Conservation (phyloP, 2,113 vertebrate genomes). For the Anser brachyrhynchus region DNA sequence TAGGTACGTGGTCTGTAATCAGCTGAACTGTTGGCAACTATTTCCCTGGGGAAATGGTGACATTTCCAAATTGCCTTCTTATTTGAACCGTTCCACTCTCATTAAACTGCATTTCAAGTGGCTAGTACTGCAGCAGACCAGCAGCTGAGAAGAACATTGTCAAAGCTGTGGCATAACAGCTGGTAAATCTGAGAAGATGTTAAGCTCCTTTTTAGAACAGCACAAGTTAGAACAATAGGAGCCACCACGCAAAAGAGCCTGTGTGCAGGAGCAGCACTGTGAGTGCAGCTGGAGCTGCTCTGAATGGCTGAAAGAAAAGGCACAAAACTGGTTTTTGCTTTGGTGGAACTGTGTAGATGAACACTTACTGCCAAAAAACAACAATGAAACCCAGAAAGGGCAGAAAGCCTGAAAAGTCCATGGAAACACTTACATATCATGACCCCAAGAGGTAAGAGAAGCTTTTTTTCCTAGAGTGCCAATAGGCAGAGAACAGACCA, state of each 20-base stretch:
- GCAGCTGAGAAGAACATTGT: background rate
- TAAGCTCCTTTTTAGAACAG: background rate
- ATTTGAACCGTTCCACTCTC: background rate
- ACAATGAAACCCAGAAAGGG: background rate
- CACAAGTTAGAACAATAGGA: background rate
- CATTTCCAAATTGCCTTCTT: background rate
- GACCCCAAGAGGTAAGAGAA: background rate
- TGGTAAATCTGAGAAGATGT: background rate
- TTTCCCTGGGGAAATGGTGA: background rate
- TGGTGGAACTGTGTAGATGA: accelerated
- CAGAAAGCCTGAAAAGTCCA: background rate
- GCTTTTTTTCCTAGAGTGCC: background rate
- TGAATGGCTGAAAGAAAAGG: background rate
- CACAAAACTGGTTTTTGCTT: background rate
- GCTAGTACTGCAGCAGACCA: background rate
- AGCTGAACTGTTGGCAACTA: background rate
- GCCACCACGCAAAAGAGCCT: background rate
- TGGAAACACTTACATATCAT: background rate
- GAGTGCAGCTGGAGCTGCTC: background rate
- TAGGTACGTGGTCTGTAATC: accelerated
- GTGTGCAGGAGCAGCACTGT: accelerated
- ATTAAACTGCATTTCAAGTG: background rate
- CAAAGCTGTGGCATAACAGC: background rate
- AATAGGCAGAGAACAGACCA: background rate
- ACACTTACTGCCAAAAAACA: background rate